These are phyloP conservation scores for Megalops cyprinoides DNA, from an alignment of 2,797 vertebrate species.

Conservation along the genomic window DNA sequence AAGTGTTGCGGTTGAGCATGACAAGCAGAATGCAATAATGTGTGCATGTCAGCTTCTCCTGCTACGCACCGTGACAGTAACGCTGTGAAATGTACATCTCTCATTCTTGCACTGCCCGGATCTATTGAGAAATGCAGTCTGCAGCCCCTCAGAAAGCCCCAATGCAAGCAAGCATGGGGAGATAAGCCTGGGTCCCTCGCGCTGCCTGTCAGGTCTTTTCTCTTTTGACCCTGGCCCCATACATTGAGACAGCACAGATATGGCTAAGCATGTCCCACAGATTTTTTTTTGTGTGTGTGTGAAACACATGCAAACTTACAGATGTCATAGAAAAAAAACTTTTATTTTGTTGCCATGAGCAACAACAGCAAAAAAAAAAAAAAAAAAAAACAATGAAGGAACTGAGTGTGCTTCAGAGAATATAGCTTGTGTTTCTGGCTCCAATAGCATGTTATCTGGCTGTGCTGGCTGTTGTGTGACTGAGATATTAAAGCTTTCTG, in stretches of 20 bases:
- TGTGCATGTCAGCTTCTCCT: not conserved
- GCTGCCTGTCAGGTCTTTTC: slow-evolving; percentile 35
- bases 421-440: too few species aligned
- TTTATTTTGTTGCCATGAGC: too few species aligned
- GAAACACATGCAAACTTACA: not conserved
- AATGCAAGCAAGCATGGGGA: slow-evolving; percentile 30
- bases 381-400: too few species aligned
- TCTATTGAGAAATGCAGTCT: slow-evolving; percentile 39
- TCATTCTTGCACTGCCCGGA: not conserved
- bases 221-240: slow-evolving; percentile 21
- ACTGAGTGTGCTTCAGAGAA: too few species aligned
- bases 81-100: not conserved
- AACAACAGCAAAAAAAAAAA: too few species aligned
- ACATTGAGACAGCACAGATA: slow-evolving; percentile 24
- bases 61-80: not conserved
- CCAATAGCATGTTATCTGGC: too few species aligned
- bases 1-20: not conserved
- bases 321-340: not conserved
- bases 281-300: not conserved
- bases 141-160: slow-evolving; percentile 25
- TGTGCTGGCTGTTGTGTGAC: too few species aligned
- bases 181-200: slow-evolving; percentile 37
- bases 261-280: slow-evolving; percentile 30
- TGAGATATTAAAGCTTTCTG: too few species aligned
- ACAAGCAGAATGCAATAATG: not conserved